Evolutionary conservation across 2,797 vertebrate genomes (phyloP), one percentile per base, ranked within the genome.

Genomic region (Neopelma chrysocephalum): DNA sequence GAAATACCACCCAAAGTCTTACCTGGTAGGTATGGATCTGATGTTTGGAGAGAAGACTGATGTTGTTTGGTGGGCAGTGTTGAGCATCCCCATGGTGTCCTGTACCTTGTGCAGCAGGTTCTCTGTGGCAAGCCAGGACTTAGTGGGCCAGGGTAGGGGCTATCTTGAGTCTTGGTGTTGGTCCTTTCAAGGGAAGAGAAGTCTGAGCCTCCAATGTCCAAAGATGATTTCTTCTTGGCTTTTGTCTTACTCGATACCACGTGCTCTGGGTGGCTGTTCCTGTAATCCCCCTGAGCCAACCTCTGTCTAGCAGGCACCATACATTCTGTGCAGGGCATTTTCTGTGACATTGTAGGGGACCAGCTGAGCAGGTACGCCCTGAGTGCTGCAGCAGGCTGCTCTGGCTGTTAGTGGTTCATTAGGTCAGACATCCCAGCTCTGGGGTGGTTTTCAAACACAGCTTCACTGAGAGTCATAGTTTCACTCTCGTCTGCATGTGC

Each of bases 401-500:
- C 36, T 64, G 23, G 7, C 6, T 48, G 13, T 19, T 19, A 12
- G n/a, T 12, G 36, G 4, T 34, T 73, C 15, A 4, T 62, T 27
- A 36, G 73, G 42, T 86, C 3, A 4, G 38, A 34, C 56, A 29
- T 60, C 51, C 62, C 62, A 53, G 36, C 40, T 80, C 56, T 38
- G 38, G 50, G 61, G 32, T 53, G 40, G 56, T 86, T 90, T 72
- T 79, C 77, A 84, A 81, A 54, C 56, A 43, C 31, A 68, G 32
- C 51, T 81, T 61, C 66, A 6, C 27, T 34, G 43, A 31, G 20
- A 80, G 26, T 56, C 38, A 29, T n/a, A 20, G 16, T 60, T 86
- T 45, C 32, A 60, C 66, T 45, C 54, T 50, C 27, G 4, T 43
- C 40, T 70, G 11, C 27, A 18, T 0, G 0, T 60, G 56, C 79